Evolutionary conservation across 2,797 vertebrate genomes (phyloP).

Genomic region (Alexandromys oeconomus): DNA sequence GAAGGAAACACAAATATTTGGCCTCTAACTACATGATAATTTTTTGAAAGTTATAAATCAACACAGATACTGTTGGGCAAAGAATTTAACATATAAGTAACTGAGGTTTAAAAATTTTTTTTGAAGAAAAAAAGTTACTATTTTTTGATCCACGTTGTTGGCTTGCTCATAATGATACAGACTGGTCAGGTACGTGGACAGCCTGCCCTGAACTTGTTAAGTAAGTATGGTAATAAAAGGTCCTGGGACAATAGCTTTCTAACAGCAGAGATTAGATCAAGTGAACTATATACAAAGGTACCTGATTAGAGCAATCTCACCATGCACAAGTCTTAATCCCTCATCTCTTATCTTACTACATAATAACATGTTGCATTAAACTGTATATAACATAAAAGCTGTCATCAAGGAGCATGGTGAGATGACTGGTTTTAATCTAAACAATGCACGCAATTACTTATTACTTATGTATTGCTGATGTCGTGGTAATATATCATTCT

Average conservation of each 20-base stretch:
- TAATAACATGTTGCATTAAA: background rate
- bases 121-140: background rate
- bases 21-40: background rate
- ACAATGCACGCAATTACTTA: background rate
- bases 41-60: background rate
- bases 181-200: background rate
- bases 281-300: background rate
- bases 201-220: background rate
- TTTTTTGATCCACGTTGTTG: background rate
- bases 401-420: background rate
- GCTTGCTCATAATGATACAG: background rate
- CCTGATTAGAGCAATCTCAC: background rate
- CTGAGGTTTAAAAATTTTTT: background rate
- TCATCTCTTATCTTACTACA: background rate
- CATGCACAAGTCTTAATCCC: background rate
- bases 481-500: background rate
- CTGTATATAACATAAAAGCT: background rate
- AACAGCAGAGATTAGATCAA: background rate
- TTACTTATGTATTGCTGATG: background rate
- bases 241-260: background rate
- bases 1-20: background rate
- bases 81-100: background rate
- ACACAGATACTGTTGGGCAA: background rate
- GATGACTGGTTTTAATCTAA: conserved; percentile 13
- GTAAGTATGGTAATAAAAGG: background rate